phyloP scores from a whole-genome alignment of 2,888 invertebrate genomes.

The Drosophila kokeensis region DNA sequence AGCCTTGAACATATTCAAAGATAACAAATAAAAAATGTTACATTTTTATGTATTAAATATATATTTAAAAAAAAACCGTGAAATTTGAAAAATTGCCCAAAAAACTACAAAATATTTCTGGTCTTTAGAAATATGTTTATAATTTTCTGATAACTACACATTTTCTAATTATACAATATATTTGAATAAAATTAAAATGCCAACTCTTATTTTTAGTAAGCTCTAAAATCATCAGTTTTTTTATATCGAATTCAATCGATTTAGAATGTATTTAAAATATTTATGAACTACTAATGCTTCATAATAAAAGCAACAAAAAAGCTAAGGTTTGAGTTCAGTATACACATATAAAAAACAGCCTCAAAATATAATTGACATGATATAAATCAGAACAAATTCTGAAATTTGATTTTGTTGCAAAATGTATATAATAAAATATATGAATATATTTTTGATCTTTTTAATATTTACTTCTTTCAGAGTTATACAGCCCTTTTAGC shows the following conservation, averaged over 20 bases:
- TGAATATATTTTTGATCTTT: background rate
- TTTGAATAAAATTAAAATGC: background rate
- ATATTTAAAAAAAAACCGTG: no score
- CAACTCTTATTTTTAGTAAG: background rate
- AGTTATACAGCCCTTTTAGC: background rate
- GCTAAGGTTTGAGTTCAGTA: rapidly evolving
- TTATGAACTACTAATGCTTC: background rate
- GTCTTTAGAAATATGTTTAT: no score
- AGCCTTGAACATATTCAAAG: no score
- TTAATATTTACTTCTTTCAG: background rate
- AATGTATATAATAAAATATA: background rate
- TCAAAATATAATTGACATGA: background rate
- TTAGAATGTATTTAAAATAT: background rate
- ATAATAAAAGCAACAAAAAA: background rate
- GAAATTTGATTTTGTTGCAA: background rate
- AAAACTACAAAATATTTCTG: no score
- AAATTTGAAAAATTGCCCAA: no score
- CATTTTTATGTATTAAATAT: no score
- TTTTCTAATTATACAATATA: background rate
- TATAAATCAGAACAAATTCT: background rate
- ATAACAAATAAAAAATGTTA: no score
- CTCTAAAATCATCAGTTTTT: background rate
- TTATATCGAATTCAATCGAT: background rate
- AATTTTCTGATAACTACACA: background rate
- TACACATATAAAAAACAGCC: background rate